Percentiles rank a stretch among this genome's conserved stretches.
Conservation (phyloP, 2,113 vertebrate species). For the Sprattus sprattus region DNA sequence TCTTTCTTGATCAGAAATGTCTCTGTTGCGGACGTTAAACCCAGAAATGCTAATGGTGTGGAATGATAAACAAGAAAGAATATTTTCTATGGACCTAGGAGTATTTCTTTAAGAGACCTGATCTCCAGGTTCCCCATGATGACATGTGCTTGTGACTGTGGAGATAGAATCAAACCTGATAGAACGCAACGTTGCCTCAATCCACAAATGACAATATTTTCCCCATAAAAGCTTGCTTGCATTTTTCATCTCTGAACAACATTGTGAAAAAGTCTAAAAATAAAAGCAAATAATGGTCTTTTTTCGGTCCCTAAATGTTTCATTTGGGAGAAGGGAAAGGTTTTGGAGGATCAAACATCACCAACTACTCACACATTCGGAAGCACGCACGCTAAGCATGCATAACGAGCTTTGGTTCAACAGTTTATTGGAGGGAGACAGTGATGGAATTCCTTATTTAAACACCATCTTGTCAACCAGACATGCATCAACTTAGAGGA, state of each 20-base stretch:
- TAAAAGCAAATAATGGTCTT: background rate
- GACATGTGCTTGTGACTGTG: background rate
- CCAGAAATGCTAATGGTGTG: too few relatives aligned
- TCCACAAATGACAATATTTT: background rate
- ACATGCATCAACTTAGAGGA: background rate
- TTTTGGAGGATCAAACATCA: background rate
- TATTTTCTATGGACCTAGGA: background rate
- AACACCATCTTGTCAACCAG: background rate
- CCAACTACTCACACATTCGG: background rate
- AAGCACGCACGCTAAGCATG: background rate
- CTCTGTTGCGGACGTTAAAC: too few relatives aligned
- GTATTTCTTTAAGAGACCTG: background rate
- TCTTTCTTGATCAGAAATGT: too few relatives aligned
- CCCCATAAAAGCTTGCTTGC: background rate
- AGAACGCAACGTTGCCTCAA: background rate
- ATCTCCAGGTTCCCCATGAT: background rate
- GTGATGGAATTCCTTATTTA: background rate
- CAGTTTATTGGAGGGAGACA: background rate
- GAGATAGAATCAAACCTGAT: background rate
- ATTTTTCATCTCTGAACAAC: background rate
- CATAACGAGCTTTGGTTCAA: background rate
- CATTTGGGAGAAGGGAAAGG: background rate
- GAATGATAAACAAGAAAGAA: background rate
- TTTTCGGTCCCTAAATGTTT: background rate
- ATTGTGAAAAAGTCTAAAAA: background rate